Conservation (phyloP, 2,797 vertebrate genomes). For the Sebastes miniatus region DNA sequence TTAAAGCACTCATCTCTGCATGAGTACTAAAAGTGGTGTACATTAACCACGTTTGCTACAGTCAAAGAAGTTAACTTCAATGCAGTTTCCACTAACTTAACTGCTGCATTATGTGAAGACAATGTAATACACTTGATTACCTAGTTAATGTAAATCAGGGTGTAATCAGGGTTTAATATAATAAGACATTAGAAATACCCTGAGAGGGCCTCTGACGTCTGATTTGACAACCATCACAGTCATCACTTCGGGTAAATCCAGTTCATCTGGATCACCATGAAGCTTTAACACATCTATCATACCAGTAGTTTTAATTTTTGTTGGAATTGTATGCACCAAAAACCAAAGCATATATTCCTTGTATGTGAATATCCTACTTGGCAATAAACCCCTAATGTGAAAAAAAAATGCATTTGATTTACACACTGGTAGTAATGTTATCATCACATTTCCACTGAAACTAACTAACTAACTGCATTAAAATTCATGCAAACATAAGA, state of each 20-base stretch:
- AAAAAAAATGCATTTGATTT: neutral
- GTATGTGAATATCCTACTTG: too few relatives aligned
- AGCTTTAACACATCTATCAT: too few relatives aligned
- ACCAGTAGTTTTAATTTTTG: too few relatives aligned
- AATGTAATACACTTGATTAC: too few relatives aligned
- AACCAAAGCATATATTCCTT: too few relatives aligned
- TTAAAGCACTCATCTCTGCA: neutral
- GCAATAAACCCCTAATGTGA: too few relatives aligned
- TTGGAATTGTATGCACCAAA: too few relatives aligned
- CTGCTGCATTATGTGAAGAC: neutral
- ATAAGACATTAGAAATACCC: neutral
- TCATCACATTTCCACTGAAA: neutral
- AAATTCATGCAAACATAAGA: slow-evolving; percentile 29
- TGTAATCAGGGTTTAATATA: neutral
- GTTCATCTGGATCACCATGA: fast-evolving
- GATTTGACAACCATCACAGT: neutral
- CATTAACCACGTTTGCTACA: neutral
- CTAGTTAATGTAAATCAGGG: neutral
- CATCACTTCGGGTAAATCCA: neutral
- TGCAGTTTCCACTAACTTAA: neutral
- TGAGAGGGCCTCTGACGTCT: neutral
- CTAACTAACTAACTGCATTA: neutral
- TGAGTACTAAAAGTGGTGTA: neutral
- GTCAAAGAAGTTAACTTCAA: neutral
- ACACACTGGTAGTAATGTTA: too few relatives aligned